These are phyloP conservation scores for Eupithecia abbreviata DNA, from an alignment of 2,888 invertebrate genomes.

Conservation along the genomic window DNA sequence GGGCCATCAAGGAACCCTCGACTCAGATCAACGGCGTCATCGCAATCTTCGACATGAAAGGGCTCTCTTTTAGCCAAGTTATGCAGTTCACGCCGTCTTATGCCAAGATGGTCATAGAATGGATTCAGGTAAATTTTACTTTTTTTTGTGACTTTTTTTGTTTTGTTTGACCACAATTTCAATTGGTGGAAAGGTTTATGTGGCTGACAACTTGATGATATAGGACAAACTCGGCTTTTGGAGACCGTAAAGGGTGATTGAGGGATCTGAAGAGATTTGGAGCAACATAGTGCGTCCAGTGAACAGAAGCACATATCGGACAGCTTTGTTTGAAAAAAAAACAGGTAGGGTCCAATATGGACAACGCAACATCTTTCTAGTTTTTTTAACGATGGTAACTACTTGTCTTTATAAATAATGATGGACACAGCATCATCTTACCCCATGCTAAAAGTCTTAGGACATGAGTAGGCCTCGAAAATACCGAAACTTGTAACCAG, in stretches of 20 bases:
- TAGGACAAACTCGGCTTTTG: not conserved
- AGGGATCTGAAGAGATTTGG: not conserved
- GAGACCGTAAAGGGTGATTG: not conserved
- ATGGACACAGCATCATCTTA: not conserved
- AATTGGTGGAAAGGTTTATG: too few relatives aligned
- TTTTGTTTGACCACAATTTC: too few relatives aligned
- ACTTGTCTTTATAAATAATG: not conserved
- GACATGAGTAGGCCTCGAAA: not conserved
- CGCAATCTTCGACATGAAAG: slow-evolving; percentile 90
- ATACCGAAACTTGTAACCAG: not conserved
- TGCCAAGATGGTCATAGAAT: slow-evolving; percentile 88
- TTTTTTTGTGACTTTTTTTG: too few relatives aligned
- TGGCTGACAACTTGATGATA: not conserved
- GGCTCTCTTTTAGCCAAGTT: slow-evolving; percentile 88
- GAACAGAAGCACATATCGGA: not conserved
- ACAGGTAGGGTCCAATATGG: too few relatives aligned
- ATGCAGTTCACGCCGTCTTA: slow-evolving; percentile 91
- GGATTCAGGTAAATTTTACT: slow-evolving; percentile 84
- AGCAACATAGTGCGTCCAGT: not conserved
- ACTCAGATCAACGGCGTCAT: slow-evolving; percentile 91
- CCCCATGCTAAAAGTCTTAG: not conserved
- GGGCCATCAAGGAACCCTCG: slow-evolving; percentile 90
- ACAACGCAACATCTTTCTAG: too few relatives aligned
- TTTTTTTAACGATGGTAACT: not conserved
- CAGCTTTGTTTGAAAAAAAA: too few relatives aligned